These are phyloP conservation scores for Manis javanica DNA, from an alignment of 2,797 vertebrate species.

Conservation along the genomic window DNA sequence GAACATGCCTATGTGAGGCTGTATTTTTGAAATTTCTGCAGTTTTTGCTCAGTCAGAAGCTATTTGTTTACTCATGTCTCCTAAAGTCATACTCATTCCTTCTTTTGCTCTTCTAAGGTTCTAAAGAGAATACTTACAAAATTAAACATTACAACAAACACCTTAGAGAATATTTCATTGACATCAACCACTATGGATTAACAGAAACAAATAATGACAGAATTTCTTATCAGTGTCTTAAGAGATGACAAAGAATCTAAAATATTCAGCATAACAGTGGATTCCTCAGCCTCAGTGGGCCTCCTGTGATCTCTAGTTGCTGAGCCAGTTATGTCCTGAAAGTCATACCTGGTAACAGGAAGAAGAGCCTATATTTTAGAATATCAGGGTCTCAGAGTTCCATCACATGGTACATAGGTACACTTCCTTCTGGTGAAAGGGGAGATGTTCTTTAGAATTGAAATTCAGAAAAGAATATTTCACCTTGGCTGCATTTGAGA, in stretches of 20 bases:
- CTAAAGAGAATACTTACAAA: neutral
- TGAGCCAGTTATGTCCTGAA: neutral
- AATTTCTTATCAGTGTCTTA: neutral
- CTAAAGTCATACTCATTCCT: neutral
- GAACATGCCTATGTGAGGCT: neutral
- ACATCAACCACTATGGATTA: neutral
- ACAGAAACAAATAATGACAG: neutral
- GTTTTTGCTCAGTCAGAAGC: neutral
- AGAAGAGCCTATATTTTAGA: neutral
- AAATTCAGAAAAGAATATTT: constrained; percentile 34
- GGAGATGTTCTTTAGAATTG: constrained; percentile 8
- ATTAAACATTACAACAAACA: neutral
- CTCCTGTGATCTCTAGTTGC: neutral
- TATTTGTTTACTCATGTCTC: neutral
- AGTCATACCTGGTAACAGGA: neutral
- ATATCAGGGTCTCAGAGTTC: neutral
- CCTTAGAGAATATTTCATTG: neutral
- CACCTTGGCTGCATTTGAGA: neutral
- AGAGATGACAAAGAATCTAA: constrained; percentile 27
- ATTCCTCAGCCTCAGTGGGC: neutral
- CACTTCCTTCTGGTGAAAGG: neutral
- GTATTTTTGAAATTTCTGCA: constrained; percentile 50
- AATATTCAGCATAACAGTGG: neutral
- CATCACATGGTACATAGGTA: neutral
- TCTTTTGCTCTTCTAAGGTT: neutral